A percentile compares a stretch with the other conserved stretches of the same genome.
Evolutionary conservation across 2,113 vertebrate species (phyloP).

Genomic region (Leptobrachium ailaonicum): DNA sequence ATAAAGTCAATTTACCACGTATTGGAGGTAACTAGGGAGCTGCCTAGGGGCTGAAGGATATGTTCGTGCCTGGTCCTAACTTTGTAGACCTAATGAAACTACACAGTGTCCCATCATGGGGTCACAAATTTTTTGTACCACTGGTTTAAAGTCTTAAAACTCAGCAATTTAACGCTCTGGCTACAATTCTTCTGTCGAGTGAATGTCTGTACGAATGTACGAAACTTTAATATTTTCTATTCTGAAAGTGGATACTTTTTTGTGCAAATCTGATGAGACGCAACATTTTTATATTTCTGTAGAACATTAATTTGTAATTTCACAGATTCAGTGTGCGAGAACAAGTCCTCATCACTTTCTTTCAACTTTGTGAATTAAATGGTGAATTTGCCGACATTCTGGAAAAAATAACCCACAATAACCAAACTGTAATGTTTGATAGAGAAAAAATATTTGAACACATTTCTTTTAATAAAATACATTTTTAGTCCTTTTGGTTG

Average conservation of each 20-base stretch:
- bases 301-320: conserved; percentile 10
- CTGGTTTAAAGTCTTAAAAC: too few relatives aligned
- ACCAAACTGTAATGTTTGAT: conserved; percentile 42
- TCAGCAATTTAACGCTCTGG: too few relatives aligned
- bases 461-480: conserved; percentile 30
- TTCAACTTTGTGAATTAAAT: conserved; percentile 25
- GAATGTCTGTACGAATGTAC: too few relatives aligned
- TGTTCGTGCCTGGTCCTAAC: too few relatives aligned
- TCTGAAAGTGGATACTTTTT: conserved; percentile 4
- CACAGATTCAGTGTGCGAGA: neutral
- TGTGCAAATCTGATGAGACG: conserved; percentile 12
- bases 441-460: conserved; percentile 36
- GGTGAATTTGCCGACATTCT: conserved; percentile 14
- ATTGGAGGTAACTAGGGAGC: too few relatives aligned
- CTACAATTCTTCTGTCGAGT: too few relatives aligned
- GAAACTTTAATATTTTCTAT: conserved; percentile 16
- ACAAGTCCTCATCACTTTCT: neutral
- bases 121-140: too few relatives aligned
- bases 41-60: too few relatives aligned
- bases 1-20: too few relatives aligned
- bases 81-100: too few relatives aligned
- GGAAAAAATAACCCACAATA: neutral
- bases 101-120: too few relatives aligned
- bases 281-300: conserved; percentile 38
- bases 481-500: conserved; percentile 26